Conservation (phyloP, 2,797 vertebrate species). For the Amazonetta brasiliensis region DNA sequence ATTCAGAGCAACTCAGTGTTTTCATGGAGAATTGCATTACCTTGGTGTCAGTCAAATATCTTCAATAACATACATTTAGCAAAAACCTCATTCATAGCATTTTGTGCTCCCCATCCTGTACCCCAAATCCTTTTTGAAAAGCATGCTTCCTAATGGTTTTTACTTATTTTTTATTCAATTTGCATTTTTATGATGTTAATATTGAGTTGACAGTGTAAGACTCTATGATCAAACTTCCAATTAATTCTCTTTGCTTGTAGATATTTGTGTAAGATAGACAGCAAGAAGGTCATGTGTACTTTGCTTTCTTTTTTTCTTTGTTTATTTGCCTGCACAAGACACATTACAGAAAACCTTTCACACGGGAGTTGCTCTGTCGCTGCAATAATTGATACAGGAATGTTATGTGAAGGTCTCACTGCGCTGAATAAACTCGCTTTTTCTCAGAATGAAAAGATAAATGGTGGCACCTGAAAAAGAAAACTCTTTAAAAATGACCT, state of each 20-base stretch:
- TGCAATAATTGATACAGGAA: conserved; percentile 78
- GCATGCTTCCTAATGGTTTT: background rate
- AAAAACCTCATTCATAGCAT: background rate
- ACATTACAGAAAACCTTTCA: conserved; percentile 78
- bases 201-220: background rate
- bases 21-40: conserved; percentile 5
- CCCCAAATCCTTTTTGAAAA: background rate
- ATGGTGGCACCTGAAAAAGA: conserved; percentile 61
- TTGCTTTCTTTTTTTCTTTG: conserved; percentile 13
- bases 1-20: conserved; percentile 5
- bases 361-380: conserved; percentile 67
- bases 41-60: background rate
- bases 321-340: conserved; percentile 59
- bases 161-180: background rate
- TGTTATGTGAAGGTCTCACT: conserved; percentile 81
- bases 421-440: conserved; percentile 77
- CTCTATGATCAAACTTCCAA: background rate
- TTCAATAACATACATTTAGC: background rate
- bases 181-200: background rate
- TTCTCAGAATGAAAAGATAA: conserved; percentile 76
- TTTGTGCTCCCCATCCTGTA: background rate
- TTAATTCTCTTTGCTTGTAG: conserved; percentile 61
- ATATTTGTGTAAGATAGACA: conserved; percentile 42
- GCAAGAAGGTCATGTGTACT: conserved; percentile 45
- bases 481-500: conserved; percentile 76